phyloP scores from a whole-genome alignment of 2,797 vertebrate species.

The Odontamblyopus lacepedii region DNA sequence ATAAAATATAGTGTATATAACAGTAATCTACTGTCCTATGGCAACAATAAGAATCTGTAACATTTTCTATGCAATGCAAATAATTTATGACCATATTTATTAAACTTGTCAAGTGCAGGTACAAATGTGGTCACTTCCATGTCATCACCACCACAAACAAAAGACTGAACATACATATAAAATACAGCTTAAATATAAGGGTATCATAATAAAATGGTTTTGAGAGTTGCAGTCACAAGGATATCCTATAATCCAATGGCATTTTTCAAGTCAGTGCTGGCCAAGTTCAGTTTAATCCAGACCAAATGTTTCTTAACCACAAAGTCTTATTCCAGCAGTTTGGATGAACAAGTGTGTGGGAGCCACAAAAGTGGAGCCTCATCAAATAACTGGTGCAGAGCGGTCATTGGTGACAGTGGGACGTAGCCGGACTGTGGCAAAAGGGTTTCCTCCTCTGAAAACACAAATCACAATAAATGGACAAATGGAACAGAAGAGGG shows the following conservation, averaged over 20 bases:
- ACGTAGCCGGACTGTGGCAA: constrained; percentile 90
- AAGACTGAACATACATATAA: constrained; percentile 44
- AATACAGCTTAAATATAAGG: constrained; percentile 51
- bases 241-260: constrained; percentile 43
- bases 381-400: constrained; percentile 87
- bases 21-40: constrained; percentile 61
- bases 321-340: constrained; percentile 16
- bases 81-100: constrained; percentile 41
- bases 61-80: constrained; percentile 44
- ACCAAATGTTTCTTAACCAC: constrained; percentile 15
- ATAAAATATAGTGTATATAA: constrained; percentile 53
- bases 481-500: background rate
- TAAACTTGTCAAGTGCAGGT: constrained; percentile 47
- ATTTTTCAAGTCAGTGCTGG: constrained; percentile 26
- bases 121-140: constrained; percentile 38
- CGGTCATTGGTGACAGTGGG: constrained; percentile 96
- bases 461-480: constrained; percentile 8
- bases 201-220: constrained; percentile 51
- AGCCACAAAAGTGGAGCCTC: constrained; percentile 10
- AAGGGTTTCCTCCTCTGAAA: constrained; percentile 92
- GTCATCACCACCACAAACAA: constrained; percentile 51
- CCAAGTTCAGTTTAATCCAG: constrained; percentile 11
- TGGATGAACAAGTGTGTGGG: background rate
- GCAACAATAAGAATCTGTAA: constrained; percentile 52
- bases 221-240: constrained; percentile 34